phyloP scores from a whole-genome alignment of 2,888 invertebrate species.

The Dynastes tityus region DNA sequence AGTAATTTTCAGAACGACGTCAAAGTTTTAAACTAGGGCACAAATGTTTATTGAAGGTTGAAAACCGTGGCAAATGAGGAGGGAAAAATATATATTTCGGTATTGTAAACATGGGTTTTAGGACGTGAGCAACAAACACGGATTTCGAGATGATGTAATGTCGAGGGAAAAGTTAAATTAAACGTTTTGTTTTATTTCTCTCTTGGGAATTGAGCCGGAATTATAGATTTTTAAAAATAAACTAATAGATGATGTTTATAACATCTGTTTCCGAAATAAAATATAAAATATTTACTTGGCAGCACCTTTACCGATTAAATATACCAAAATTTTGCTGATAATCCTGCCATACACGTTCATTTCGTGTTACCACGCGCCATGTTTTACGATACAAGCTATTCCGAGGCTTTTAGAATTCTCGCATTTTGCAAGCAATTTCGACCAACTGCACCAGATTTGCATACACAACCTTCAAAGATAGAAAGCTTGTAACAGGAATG shows the following conservation, averaged over 20 bases:
- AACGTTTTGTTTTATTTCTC: too few relatives aligned
- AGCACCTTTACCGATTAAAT: background rate
- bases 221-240: background rate
- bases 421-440: slow-evolving; percentile 2
- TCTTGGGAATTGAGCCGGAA: too few relatives aligned
- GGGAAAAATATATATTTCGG: background rate
- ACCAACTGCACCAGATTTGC: slow-evolving; percentile 13
- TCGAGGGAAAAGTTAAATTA: background rate
- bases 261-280: background rate
- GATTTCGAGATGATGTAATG: background rate
- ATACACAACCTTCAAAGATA: slow-evolving; percentile 10
- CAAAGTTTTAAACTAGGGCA: slow-evolving; percentile 33
- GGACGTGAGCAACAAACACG: background rate
- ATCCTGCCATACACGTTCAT: background rate
- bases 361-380: slow-evolving; percentile 8
- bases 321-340: slow-evolving; percentile 17
- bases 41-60: slow-evolving; percentile 38
- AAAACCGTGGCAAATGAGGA: slow-evolving; percentile 15
- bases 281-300: slow-evolving; percentile 7
- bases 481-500: background rate
- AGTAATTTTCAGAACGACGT: slow-evolving; percentile 4
- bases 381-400: slow-evolving; percentile 16
- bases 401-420: slow-evolving; percentile 21
- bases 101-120: slow-evolving; percentile 10
- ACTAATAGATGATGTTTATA: background rate